Base-by-base conservation (phyloP, 2,888 invertebrate genomes). In the Osmoderma eremita region DNA sequence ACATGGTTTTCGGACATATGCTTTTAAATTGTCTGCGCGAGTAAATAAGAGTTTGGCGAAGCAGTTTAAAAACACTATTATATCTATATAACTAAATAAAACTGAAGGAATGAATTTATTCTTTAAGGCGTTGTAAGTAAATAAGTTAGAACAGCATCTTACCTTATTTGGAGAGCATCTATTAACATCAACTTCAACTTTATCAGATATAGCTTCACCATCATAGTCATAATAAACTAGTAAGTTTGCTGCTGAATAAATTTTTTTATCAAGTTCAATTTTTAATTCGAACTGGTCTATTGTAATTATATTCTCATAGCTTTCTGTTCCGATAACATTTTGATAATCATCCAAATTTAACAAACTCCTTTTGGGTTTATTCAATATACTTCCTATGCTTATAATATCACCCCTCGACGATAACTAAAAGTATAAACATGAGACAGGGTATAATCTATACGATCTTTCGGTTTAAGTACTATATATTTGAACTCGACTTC, bases 191-290 rank as follows among this genome's bases (percentile, higher is more conserved):
- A 61, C 17, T 4, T 61, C 45, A 22, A 68, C 50, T 6, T 4
- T 6, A 15, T 49, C 58, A 3, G 58, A 20, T 22, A 51, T 51
- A 8, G 50, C 58, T 45, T 61, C 58, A 8, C 17, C 24, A 18
- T 61, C 42, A 24, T 42, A 61, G 5, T 61, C 58, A 17, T 61
- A 61, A 17, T 45, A 61, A 48, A 61, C 45, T 17, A 61, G 1
- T 5, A 54, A 13, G 41, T 70, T 68, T 69, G 78, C 85, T 84
- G 82, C 81, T 4, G 83, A 82, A 12, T 83, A 81, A 15, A 84
- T 78, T 41, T 88, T 74, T n/a, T 89, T 87, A 90, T 90, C 90
- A 0, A 90, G 78, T 90, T 90, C 90, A 0, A 90, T 88, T 84
- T 90, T 86, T 1, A 86, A 86, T 69, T 85, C 85, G 68, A 81